Conservation (phyloP, 2,888 invertebrate genomes). For the Choristoneura rosaceana region DNA sequence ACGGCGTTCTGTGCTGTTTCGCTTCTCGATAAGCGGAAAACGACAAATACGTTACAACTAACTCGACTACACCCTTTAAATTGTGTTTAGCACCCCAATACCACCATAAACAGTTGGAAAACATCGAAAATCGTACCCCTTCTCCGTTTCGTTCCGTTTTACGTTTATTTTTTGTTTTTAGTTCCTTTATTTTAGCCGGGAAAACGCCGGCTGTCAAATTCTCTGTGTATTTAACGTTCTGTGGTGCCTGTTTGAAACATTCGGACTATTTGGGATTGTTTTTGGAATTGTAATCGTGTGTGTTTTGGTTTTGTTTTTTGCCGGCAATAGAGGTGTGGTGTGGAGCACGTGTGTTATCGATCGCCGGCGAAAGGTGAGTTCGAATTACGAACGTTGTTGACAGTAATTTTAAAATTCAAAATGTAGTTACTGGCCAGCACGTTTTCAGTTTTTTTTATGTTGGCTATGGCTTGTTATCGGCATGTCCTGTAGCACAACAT, state of each 20-base stretch:
- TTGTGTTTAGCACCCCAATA: slow-evolving; percentile 55
- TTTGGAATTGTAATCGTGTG: slow-evolving; percentile 54
- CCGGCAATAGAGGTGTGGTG: slow-evolving; percentile 59
- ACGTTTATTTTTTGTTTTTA: slow-evolving; percentile 60
- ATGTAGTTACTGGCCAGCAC: slow-evolving; percentile 1
- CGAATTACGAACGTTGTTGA: slow-evolving; percentile 7
- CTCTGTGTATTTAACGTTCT: slow-evolving; percentile 58
- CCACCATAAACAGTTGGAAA: slow-evolving; percentile 45
- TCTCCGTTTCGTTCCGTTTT: slow-evolving; percentile 40
- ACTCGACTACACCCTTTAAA: slow-evolving; percentile 53
- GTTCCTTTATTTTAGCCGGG: slow-evolving; percentile 68
- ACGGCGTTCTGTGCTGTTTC: slow-evolving; percentile 63
- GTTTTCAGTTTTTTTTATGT: not conserved
- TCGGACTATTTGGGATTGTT: slow-evolving; percentile 52
- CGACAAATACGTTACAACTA: slow-evolving; percentile 57
- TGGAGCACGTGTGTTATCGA: slow-evolving; percentile 69
- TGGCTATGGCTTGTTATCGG: not conserved
- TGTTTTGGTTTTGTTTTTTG: slow-evolving; percentile 57
- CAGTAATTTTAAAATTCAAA: not conserved
- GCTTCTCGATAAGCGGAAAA: slow-evolving; percentile 54
- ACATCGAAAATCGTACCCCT: slow-evolving; percentile 46
- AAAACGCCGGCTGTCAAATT: slow-evolving; percentile 72
- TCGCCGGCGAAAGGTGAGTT: slow-evolving; percentile 64
- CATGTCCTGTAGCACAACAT: slow-evolving; percentile 46
- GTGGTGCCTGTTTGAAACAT: slow-evolving; percentile 66